Conservation (phyloP, 92 coral and sea anemone genomes). For the Pocillopora meandrina region DNA sequence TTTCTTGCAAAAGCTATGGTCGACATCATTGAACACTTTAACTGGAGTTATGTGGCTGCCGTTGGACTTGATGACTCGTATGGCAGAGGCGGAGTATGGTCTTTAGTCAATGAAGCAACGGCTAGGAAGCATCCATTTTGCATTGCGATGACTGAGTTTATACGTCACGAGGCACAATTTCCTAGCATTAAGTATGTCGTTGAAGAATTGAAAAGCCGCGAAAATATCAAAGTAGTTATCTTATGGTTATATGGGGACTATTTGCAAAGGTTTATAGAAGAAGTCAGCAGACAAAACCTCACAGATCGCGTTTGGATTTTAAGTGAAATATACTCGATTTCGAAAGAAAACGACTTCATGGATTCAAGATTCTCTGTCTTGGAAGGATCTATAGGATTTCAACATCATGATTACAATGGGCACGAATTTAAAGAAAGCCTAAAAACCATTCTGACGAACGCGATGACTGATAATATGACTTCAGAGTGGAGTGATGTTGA, state of each 20-base stretch:
- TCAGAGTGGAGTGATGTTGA: conserved; percentile 60
- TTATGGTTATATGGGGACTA: background rate
- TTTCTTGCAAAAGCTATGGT: conserved; percentile 2
- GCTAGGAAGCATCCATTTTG: background rate
- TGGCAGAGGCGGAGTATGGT: background rate
- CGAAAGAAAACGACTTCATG: background rate
- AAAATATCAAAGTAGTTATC: conserved; percentile 4
- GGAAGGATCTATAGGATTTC: conserved; percentile 4
- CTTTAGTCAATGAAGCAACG: background rate
- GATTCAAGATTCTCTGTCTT: background rate
- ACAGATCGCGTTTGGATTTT: background rate
- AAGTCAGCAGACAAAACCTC: conserved; percentile 1
- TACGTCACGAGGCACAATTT: background rate
- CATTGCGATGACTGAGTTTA: background rate
- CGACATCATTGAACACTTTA: conserved; percentile 4
- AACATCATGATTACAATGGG: conserved; percentile 47
- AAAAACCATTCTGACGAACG: background rate
- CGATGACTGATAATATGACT: background rate
- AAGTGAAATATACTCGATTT: background rate
- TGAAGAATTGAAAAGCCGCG: background rate
- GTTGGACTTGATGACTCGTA: conserved; percentile 3
- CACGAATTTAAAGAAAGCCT: conserved; percentile 35
- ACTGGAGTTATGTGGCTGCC: conserved; percentile 21
- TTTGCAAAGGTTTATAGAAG: background rate
- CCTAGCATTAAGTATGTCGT: background rate